phyloP scores from a whole-genome alignment of 2,888 invertebrate species.

The Drosophila atroscutellata region DNA sequence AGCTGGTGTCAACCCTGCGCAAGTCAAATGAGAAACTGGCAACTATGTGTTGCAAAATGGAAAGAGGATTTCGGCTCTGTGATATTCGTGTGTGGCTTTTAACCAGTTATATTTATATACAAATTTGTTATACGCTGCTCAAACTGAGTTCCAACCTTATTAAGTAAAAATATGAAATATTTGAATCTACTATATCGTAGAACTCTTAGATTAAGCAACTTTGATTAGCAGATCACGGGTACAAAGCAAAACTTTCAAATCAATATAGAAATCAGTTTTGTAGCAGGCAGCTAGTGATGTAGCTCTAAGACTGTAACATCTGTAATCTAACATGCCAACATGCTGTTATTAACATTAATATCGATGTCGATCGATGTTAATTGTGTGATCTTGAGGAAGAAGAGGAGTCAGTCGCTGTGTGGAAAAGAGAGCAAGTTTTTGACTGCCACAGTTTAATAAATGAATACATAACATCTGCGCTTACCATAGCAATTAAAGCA shows the following conservation, averaged over 20 bases:
- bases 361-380: too few relatives aligned
- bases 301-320: too few relatives aligned
- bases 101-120: conserved; percentile 27
- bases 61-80: conserved; percentile 8
- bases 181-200: too few relatives aligned
- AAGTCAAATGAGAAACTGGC: conserved; percentile 63
- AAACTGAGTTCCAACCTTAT: background rate
- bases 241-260: too few relatives aligned
- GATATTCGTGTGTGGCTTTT: conserved; percentile 16
- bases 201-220: background rate
- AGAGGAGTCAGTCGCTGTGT: too few relatives aligned
- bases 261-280: too few relatives aligned
- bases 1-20: conserved; percentile 53
- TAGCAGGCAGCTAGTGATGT: too few relatives aligned
- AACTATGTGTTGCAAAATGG: conserved; percentile 52
- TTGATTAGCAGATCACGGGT: background rate
- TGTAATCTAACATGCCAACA: too few relatives aligned
- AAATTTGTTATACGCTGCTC: background rate
- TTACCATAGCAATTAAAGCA: background rate
- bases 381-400: too few relatives aligned
- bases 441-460: background rate
- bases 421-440: too few relatives aligned
- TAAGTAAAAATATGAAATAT: background rate
- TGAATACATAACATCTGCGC: background rate
- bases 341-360: too few relatives aligned